A percentile compares a stretch with the other conserved stretches of the same genome.
Evolutionary conservation across 2,797 vertebrate species (phyloP).

Genomic region (Anguilla marmorata): DNA sequence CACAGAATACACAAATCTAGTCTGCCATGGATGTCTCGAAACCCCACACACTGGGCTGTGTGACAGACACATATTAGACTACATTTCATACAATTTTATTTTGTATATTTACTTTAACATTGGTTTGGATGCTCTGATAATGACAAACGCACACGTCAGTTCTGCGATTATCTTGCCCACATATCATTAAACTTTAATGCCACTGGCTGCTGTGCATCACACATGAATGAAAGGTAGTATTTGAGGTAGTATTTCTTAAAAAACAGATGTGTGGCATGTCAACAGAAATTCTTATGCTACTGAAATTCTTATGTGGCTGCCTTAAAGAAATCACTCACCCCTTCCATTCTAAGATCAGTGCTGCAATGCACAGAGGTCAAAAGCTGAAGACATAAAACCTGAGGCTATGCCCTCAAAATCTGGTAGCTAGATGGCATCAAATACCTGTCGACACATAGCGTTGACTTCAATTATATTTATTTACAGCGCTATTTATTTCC

Average conservation of each 20-base stretch:
- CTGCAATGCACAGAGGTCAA: not conserved
- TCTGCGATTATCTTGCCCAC: not conserved
- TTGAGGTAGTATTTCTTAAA: not conserved
- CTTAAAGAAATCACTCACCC: not conserved
- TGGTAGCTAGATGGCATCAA: not conserved
- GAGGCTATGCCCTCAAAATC: not conserved
- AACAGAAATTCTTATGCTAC: not conserved
- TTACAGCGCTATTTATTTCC: not conserved
- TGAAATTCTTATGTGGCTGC: not conserved
- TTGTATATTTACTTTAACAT: not conserved
- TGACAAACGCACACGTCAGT: not conserved
- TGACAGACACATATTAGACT: not conserved
- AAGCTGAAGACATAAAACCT: not conserved
- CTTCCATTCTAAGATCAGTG: not conserved
- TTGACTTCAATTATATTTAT: not conserved
- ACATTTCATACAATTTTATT: not conserved
- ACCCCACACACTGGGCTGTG: not conserved
- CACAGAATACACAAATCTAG: not conserved
- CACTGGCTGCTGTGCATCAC: not conserved
- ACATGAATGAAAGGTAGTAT: too few species aligned
- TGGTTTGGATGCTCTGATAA: not conserved
- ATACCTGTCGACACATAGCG: not conserved
- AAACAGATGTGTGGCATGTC: not conserved
- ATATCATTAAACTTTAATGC: not conserved
- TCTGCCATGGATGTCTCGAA: not conserved